These are phyloP conservation scores for Serripes groenlandicus DNA, from an alignment of 2,888 invertebrate species.

Conservation along the genomic window DNA sequence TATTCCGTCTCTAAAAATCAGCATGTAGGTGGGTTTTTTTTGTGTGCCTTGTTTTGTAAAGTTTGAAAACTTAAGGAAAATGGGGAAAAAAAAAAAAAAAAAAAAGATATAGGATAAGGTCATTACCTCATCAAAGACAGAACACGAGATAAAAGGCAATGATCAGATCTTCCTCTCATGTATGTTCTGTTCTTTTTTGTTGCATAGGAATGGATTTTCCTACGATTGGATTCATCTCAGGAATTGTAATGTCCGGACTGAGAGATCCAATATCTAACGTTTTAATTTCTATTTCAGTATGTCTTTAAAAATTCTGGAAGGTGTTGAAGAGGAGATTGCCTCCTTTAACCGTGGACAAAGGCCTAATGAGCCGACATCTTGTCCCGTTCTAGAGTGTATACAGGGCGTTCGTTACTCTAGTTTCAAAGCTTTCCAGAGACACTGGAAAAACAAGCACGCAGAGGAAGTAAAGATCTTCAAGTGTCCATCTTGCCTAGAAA, in stretches of 20 bases:
- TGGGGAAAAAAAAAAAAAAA: too few relatives aligned
- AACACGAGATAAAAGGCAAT: constrained; percentile 7
- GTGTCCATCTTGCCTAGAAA: not conserved
- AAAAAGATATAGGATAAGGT: not conserved
- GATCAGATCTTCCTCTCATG: constrained; percentile 1
- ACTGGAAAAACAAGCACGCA: constrained; percentile 2
- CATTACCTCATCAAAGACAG: not conserved
- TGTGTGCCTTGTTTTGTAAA: not conserved
- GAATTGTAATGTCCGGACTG: constrained; percentile 13
- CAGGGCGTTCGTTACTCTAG: not conserved
- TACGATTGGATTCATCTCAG: not conserved
- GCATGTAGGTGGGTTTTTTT: not conserved
- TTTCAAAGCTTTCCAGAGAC: not conserved
- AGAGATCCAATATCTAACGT: not conserved
- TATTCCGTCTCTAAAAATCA: not conserved
- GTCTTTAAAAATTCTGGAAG: constrained; percentile 4
- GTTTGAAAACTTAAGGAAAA: too few relatives aligned
- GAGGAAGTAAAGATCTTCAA: not conserved
- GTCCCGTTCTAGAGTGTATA: not conserved
- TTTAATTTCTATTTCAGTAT: too few relatives aligned
- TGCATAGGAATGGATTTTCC: constrained; percentile 9
- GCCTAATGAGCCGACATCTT: constrained; percentile 7
- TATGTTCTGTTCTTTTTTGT: not conserved
- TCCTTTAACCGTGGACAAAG: not conserved
- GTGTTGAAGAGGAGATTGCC: not conserved